These are phyloP conservation scores for Salarias fasciatus DNA, from an alignment of 2,797 vertebrate genomes.

Conservation along the genomic window DNA sequence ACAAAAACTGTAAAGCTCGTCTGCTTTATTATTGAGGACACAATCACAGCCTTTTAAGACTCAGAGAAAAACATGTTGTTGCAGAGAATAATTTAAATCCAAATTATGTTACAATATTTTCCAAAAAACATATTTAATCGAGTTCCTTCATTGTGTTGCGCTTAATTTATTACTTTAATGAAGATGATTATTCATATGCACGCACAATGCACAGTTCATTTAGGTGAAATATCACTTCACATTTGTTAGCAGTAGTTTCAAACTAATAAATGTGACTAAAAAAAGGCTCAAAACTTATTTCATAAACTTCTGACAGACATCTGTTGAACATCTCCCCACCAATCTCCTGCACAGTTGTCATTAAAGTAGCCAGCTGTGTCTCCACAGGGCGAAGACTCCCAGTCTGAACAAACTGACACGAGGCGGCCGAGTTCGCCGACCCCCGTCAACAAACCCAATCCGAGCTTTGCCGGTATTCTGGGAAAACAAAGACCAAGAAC, in stretches of 20 bases:
- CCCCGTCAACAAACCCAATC: neutral
- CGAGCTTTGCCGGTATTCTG: too few species aligned
- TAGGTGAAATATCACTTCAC: neutral
- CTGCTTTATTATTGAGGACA: neutral
- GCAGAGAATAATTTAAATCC: too few species aligned
- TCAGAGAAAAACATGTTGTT: neutral
- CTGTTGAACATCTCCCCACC: too few species aligned
- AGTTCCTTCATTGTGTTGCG: neutral
- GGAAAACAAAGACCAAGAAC: too few species aligned
- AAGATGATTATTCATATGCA: neutral
- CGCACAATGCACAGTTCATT: neutral
- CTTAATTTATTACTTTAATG: neutral
- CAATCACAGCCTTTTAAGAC: neutral
- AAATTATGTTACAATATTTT: too few species aligned
- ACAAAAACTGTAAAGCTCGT: neutral
- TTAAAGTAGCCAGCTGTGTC: neutral
- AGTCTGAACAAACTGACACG: conserved; percentile 32
- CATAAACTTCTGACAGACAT: neutral
- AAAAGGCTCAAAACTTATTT: neutral
- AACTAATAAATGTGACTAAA: neutral
- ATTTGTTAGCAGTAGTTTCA: neutral
- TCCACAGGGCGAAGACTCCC: neutral
- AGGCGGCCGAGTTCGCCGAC: conserved; percentile 11
- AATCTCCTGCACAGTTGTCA: too few species aligned
- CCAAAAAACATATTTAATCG: too few species aligned